Percentiles rank a stretch among this genome's conserved stretches.
phyloP scores from a whole-genome alignment of 2,888 invertebrate species.

The Eupithecia vulgata region DNA sequence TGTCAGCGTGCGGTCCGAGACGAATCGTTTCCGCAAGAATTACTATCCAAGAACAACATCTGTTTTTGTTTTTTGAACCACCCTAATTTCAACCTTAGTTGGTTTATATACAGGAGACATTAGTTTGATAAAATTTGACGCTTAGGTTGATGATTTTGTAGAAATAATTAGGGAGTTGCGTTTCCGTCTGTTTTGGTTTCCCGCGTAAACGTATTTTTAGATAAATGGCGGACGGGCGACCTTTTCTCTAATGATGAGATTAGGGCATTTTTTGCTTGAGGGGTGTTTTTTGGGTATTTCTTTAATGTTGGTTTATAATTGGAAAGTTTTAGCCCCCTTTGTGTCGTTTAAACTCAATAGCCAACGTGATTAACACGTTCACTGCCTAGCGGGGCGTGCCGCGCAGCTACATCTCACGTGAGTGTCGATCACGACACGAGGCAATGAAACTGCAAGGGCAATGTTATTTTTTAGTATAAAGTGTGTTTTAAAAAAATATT shows the following conservation, averaged over 20 bases:
- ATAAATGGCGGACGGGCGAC: conserved; percentile 57
- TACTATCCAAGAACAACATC: conserved; percentile 23
- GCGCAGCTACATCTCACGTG: too few species aligned
- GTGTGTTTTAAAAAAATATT: too few species aligned
- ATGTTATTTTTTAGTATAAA: too few species aligned
- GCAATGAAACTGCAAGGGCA: too few species aligned
- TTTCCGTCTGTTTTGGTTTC: conserved; percentile 74
- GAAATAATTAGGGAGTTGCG: conserved; percentile 69
- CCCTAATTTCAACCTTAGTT: conserved; percentile 37
- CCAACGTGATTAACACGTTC: background rate
- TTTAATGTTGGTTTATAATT: conserved; percentile 1
- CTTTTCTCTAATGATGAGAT: conserved; percentile 35
- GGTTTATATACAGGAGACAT: conserved; percentile 29
- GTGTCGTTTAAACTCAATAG: background rate
- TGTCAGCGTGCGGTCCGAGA: conserved; percentile 80
- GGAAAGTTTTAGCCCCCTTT: background rate
- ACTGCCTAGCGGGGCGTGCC: background rate
- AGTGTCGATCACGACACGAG: too few species aligned
- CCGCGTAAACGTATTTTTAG: conserved; percentile 72
- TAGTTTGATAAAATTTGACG: conserved; percentile 34
- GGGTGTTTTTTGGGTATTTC: conserved; percentile 13
- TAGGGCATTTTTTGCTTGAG: conserved; percentile 47
- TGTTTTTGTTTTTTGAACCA: background rate
- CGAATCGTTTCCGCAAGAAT: conserved; percentile 76
- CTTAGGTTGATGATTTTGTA: conserved; percentile 38